These are phyloP conservation scores for Brachyopa scutellaris DNA, from an alignment of 2,888 invertebrate species.

Conservation along the genomic window DNA sequence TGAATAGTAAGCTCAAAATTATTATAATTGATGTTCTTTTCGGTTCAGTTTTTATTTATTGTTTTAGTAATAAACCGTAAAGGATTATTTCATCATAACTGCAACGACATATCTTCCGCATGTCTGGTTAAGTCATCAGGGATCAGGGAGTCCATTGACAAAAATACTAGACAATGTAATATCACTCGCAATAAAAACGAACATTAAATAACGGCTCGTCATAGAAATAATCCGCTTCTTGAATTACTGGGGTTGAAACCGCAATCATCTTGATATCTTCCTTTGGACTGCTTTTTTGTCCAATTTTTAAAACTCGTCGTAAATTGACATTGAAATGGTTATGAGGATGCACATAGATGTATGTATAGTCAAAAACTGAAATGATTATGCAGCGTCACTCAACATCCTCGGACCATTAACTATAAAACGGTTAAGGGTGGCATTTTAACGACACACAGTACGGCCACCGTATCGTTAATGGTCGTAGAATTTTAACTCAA, in stretches of 20 bases:
- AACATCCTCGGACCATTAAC: slow-evolving; percentile 70
- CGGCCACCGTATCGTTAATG: slow-evolving; percentile 44
- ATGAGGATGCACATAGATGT: slow-evolving; percentile 56
- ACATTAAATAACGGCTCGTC: slow-evolving; percentile 66
- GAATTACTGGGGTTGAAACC: slow-evolving; percentile 58
- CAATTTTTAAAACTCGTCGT: slow-evolving; percentile 53
- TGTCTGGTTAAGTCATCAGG: slow-evolving; percentile 35
- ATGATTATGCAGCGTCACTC: slow-evolving; percentile 72
- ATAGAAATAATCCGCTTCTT: slow-evolving; percentile 58
- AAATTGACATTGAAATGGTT: slow-evolving; percentile 56
- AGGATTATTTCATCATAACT: slow-evolving; percentile 26
- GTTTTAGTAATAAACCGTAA: slow-evolving; percentile 50
- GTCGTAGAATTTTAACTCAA: slow-evolving; percentile 66
- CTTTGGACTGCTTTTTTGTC: slow-evolving; percentile 43
- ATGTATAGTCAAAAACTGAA: slow-evolving; percentile 56
- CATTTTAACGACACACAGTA: slow-evolving; percentile 50
- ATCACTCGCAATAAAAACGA: slow-evolving; percentile 56
- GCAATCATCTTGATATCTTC: slow-evolving; percentile 60
- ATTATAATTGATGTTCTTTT: slow-evolving; percentile 63
- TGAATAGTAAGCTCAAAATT: slow-evolving; percentile 50
- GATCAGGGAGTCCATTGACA: slow-evolving; percentile 17
- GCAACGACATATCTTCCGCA: slow-evolving; percentile 63
- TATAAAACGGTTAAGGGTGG: slow-evolving; percentile 68
- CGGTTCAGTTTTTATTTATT: slow-evolving; percentile 69
- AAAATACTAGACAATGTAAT: slow-evolving; percentile 62